These are phyloP conservation scores for Hemiscyllium ocellatum DNA, from an alignment of 2,113 vertebrate species.

Conservation along the genomic window DNA sequence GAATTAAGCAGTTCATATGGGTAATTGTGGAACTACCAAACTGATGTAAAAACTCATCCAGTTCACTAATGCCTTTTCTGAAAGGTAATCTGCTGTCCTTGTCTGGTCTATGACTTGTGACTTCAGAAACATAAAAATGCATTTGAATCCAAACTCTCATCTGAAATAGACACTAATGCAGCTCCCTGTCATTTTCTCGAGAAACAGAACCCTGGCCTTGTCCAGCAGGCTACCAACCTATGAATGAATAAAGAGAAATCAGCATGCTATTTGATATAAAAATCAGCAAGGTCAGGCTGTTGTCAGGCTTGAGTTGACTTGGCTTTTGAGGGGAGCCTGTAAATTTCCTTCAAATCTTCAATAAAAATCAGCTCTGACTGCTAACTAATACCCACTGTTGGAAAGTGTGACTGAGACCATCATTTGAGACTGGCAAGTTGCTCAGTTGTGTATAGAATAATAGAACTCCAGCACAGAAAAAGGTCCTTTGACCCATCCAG, in stretches of 20 bases:
- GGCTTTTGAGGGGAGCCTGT: neutral
- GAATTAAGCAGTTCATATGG: neutral
- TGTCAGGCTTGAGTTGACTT: neutral
- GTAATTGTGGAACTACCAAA: neutral
- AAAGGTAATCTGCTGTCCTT: neutral
- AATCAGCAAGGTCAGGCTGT: neutral
- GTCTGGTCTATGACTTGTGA: neutral
- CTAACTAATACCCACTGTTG: too few relatives aligned
- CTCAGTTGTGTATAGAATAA: too few relatives aligned
- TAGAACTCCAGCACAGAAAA: too few relatives aligned
- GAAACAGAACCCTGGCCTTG: neutral
- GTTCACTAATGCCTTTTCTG: neutral
- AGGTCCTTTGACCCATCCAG: too few relatives aligned
- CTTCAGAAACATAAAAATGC: neutral
- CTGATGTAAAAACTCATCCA: neutral
- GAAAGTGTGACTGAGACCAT: too few relatives aligned
- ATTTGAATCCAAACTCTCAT: neutral
- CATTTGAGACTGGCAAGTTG: too few relatives aligned
- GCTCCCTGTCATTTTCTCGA: neutral
- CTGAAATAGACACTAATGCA: neutral
- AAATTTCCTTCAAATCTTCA: neutral
- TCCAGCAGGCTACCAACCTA: neutral
- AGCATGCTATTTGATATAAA: neutral
- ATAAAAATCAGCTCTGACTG: neutral
- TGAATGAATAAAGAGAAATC: neutral